Evolutionary conservation across 2,888 invertebrate genomes (phyloP).

Genomic region (Drosophila parthenogenetica): DNA sequence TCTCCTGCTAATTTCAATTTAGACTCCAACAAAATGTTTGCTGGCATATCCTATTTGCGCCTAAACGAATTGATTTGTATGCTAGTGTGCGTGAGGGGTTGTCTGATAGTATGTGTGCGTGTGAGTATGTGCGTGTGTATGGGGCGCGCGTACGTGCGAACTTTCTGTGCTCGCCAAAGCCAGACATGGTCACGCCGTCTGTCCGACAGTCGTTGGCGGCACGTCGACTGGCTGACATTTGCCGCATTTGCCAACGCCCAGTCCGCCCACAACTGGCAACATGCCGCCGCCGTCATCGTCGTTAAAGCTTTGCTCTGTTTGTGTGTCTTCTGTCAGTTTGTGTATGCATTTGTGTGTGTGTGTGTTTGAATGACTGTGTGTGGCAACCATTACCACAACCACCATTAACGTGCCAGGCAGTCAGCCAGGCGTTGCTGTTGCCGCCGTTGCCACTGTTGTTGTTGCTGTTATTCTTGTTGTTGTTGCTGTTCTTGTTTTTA

Average conservation of each 20-base stretch:
- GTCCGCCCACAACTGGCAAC: conserved; percentile 77
- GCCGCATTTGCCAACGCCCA: conserved; percentile 76
- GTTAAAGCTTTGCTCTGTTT: conserved; percentile 68
- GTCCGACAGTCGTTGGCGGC: conserved; percentile 68
- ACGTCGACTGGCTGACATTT: conserved; percentile 78
- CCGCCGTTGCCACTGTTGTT: conserved; percentile 46
- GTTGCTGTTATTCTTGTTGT: conserved; percentile 35
- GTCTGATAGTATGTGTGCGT: conserved; percentile 29
- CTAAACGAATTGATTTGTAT: conserved; percentile 79
- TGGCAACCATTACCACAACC: conserved; percentile 80
- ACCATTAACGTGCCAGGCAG: conserved; percentile 79
- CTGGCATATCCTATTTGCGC: conserved; percentile 70
- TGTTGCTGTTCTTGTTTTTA: conserved; percentile 74
- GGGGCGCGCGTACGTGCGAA: conserved; percentile 71
- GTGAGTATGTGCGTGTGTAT: conserved; percentile 44
- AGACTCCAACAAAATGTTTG: conserved; percentile 44
- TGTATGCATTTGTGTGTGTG: conserved; percentile 13
- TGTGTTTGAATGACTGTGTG: conserved; percentile 61
- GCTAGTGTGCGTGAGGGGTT: conserved; percentile 47
- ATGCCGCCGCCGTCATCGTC: conserved; percentile 70
- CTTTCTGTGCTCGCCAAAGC: conserved; percentile 75
- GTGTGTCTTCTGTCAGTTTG: conserved; percentile 38
- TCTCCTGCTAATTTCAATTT: not conserved
- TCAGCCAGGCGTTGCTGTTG: conserved; percentile 74
- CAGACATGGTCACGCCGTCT: conserved; percentile 79